Evolutionary conservation across 2,888 invertebrate genomes (phyloP).

Genomic region (Acanthosepion lycidas): DNA sequence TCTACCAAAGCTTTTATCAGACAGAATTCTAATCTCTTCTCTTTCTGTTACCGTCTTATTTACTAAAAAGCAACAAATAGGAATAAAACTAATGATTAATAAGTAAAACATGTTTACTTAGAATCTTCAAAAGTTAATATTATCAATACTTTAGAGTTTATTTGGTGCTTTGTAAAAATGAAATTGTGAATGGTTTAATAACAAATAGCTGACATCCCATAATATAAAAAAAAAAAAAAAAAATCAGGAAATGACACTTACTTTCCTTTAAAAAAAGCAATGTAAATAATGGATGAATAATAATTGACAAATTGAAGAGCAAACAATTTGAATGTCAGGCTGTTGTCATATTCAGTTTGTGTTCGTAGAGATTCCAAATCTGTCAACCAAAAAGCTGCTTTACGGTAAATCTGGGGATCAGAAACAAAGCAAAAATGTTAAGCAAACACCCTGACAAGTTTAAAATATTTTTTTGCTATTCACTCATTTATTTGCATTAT

Average conservation of each 20-base stretch:
- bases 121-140: no score
- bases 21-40: no score
- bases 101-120: no score
- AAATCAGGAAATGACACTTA: conserved; percentile 56
- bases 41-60: no score
- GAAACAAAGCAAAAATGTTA: conserved; percentile 44
- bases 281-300: conserved; percentile 96
- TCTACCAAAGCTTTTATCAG: no score
- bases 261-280: conserved; percentile 95
- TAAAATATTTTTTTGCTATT: background rate
- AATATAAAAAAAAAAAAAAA: background rate
- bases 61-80: no score
- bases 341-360: conserved; percentile 96
- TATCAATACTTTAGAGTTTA: no score
- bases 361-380: conserved; percentile 88
- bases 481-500: no score
- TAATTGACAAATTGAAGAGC: conserved; percentile 96
- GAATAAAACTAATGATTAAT: no score
- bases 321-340: conserved; percentile 94
- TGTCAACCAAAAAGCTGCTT: conserved; percentile 86
- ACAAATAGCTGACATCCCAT: no score
- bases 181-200: no score
- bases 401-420: conserved; percentile 64
- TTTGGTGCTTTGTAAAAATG: background rate
- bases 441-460: background rate